Conservation (phyloP, 2,113 vertebrate species). For the Thymallus thymallus region DNA sequence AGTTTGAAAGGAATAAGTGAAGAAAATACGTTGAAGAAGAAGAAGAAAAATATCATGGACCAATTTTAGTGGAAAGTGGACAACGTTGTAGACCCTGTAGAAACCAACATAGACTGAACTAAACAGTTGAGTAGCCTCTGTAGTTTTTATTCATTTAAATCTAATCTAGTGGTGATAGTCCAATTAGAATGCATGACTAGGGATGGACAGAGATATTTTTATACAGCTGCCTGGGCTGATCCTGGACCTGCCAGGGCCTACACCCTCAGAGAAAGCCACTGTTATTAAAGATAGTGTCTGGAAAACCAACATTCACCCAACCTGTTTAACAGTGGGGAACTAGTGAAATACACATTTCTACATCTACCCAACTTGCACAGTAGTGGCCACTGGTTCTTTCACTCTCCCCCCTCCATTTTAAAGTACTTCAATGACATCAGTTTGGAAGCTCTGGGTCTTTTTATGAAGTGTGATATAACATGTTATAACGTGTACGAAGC, state of each 20-base stretch:
- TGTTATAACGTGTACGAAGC: too few relatives aligned
- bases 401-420: conserved; percentile 21
- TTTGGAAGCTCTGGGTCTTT: conserved; percentile 72
- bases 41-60: background rate
- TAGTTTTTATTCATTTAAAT: conserved; percentile 38
- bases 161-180: conserved; percentile 38
- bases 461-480: conserved; percentile 50
- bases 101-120: conserved; percentile 38
- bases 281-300: background rate
- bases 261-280: too few relatives aligned
- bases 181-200: conserved; percentile 31
- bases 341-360: background rate
- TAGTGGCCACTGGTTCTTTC: conserved; percentile 58
- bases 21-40: background rate
- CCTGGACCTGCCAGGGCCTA: background rate
- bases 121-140: conserved; percentile 33
- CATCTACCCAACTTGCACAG: conserved; percentile 28
- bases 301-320: background rate
- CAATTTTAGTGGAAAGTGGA: background rate
- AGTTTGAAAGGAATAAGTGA: background rate
- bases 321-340: conserved; percentile 4
- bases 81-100: background rate
- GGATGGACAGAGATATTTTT: conserved; percentile 50
- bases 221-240: conserved; percentile 2
- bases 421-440: conserved; percentile 66